Percentiles rank a stretch among this genome's conserved stretches.
phyloP scores from a whole-genome alignment of 2,888 invertebrate genomes.

The Apotomis betuletana region DNA sequence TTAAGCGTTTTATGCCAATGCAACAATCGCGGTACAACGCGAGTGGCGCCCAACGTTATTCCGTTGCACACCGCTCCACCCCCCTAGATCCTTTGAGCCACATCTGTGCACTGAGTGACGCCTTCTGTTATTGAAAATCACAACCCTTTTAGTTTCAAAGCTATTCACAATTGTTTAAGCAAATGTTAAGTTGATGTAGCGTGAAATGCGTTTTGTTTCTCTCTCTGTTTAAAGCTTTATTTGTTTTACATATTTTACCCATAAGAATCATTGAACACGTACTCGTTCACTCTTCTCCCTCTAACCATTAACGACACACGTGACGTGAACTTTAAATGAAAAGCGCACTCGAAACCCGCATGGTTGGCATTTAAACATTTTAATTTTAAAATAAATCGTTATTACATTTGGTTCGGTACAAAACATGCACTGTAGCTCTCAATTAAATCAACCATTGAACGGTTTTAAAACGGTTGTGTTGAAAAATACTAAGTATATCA shows the following conservation, averaged over 20 bases:
- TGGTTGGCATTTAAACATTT: constrained; percentile 5
- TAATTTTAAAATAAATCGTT: background rate
- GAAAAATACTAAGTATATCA: background rate
- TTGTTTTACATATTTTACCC: constrained; percentile 19
- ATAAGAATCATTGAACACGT: constrained; percentile 24
- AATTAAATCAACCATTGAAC: background rate
- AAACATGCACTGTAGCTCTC: background rate
- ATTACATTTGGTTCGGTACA: background rate
- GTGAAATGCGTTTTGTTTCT: constrained; percentile 22
- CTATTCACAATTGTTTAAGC: constrained; percentile 53
- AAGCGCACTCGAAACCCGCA: constrained; percentile 15
- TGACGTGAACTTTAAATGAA: constrained; percentile 27
- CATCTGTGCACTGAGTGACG: constrained; percentile 64
- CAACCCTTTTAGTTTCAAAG: constrained; percentile 64
- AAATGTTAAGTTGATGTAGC: constrained; percentile 44
- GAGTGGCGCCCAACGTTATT: constrained; percentile 53
- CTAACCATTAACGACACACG: constrained; percentile 34
- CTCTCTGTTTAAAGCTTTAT: constrained; percentile 13
- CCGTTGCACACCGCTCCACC: constrained; percentile 46
- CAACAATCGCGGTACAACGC: constrained; percentile 44
- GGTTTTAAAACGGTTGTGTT: background rate
- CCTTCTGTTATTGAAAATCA: constrained; percentile 62
- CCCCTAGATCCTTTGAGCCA: constrained; percentile 56
- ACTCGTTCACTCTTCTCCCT: constrained; percentile 14
- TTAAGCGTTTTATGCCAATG: constrained; percentile 49